These are phyloP conservation scores for Stichodactyla helianthus DNA, from an alignment of 64 coral and sea anemone genomes.

Conservation along the genomic window DNA sequence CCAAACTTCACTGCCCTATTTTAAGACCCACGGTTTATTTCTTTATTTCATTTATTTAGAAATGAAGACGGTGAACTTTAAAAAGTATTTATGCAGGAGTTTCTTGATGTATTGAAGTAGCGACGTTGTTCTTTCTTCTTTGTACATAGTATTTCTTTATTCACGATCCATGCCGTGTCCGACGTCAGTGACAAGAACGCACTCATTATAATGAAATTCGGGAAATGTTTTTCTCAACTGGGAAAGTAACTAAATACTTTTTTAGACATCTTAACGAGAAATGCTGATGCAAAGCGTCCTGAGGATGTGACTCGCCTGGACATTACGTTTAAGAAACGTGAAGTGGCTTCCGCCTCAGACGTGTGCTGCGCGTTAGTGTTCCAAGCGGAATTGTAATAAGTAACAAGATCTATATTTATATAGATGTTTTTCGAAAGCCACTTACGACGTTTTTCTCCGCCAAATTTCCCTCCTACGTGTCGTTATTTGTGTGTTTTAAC, in stretches of 20 bases:
- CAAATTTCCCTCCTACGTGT: conserved; percentile 9
- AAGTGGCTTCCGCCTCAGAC: background rate
- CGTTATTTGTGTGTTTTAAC: background rate
- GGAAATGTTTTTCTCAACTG: background rate
- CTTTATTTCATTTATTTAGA: background rate
- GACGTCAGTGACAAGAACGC: background rate
- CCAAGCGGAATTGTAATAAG: background rate
- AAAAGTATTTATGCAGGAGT: background rate
- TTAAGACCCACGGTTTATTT: too few species aligned
- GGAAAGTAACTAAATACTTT: background rate
- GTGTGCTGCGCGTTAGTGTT: background rate
- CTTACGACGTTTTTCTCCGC: background rate
- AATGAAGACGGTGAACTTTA: background rate
- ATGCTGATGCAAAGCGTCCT: background rate
- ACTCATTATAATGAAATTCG: background rate
- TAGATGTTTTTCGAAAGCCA: background rate
- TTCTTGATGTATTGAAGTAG: background rate
- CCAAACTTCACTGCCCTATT: too few species aligned
- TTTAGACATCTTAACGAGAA: background rate
- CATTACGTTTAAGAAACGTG: background rate
- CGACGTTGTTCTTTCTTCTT: background rate
- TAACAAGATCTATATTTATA: conserved; percentile 11
- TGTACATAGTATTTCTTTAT: background rate
- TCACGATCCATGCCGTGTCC: background rate
- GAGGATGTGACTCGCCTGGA: background rate